phyloP scores from a whole-genome alignment of 2,797 vertebrate genomes.

The Clarias pachynema region DNA sequence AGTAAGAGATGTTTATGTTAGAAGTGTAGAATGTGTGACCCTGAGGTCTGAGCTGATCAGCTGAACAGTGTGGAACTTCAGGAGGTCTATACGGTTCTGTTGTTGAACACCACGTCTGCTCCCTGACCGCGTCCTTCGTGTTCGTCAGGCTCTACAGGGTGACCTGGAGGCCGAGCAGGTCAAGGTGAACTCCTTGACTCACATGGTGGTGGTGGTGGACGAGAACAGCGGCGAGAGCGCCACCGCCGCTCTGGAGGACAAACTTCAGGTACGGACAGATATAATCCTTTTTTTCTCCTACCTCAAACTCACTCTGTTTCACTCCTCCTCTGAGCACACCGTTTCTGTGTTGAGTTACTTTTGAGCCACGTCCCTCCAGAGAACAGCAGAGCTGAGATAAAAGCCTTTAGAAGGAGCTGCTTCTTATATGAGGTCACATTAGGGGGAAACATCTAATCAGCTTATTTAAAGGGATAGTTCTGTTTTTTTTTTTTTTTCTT shows the following conservation, averaged over 20 bases:
- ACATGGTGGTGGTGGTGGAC: slow-evolving; percentile 99
- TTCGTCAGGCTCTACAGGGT: slow-evolving; percentile 83
- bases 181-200: slow-evolving; percentile 96
- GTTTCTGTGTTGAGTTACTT: too few relatives aligned
- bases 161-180: slow-evolving; percentile 95
- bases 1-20: slow-evolving; percentile 68
- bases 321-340: too few relatives aligned
- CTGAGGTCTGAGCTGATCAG: neutral
- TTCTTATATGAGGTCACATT: too few relatives aligned
- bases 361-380: too few relatives aligned
- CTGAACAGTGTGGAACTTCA: neutral
- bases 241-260: slow-evolving; percentile 89
- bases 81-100: neutral
- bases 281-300: too few relatives aligned
- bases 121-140: neutral
- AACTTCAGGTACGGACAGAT: slow-evolving; percentile 83
- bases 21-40: neutral
- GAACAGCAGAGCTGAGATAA: too few relatives aligned
- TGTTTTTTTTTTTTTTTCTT: too few relatives aligned
- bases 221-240: slow-evolving; percentile 91
- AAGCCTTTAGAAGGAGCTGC: too few relatives aligned
- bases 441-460: too few relatives aligned
- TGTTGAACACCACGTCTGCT: neutral
- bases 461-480: too few relatives aligned
- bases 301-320: too few relatives aligned